These are phyloP conservation scores for Ichneumoninae sp. DNA, from an alignment of 2,888 invertebrate genomes.

Conservation along the genomic window DNA sequence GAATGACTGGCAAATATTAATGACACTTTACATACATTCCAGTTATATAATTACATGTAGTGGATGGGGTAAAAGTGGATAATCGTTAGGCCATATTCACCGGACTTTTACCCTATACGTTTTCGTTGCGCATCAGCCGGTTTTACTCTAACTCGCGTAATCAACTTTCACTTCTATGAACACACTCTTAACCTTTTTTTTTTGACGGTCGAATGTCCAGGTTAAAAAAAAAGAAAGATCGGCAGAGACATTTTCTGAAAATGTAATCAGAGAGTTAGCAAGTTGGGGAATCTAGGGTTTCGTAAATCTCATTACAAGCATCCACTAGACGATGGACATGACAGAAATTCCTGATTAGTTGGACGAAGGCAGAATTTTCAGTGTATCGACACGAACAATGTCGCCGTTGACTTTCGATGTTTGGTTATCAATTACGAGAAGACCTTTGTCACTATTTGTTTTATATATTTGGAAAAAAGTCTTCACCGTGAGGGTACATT, in stretches of 20 bases:
- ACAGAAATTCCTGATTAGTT: slow-evolving; percentile 55
- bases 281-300: slow-evolving; percentile 26
- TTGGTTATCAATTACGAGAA: slow-evolving; percentile 63
- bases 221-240: slow-evolving; percentile 8
- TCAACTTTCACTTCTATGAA: not conserved
- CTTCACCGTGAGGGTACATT: too few relatives aligned
- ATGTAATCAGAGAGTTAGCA: slow-evolving; percentile 47
- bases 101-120: too few relatives aligned
- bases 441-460: slow-evolving; percentile 54
- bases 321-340: slow-evolving; percentile 52
- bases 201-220: too few relatives aligned
- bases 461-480: slow-evolving; percentile 45
- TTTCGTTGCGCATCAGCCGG: too few relatives aligned
- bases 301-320: slow-evolving; percentile 51
- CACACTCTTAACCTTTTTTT: not conserved
- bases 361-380: slow-evolving; percentile 34
- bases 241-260: slow-evolving; percentile 14
- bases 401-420: slow-evolving; percentile 39
- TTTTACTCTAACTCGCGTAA: too few relatives aligned
- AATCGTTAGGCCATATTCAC: too few relatives aligned
- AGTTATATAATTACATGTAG: not conserved
- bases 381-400: slow-evolving; percentile 7
- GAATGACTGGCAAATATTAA: not conserved
- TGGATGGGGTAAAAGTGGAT: too few relatives aligned
- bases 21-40: not conserved